Evolutionary conservation across 2,113 vertebrate genomes (phyloP).

Genomic region (Diadophis punctatus): DNA sequence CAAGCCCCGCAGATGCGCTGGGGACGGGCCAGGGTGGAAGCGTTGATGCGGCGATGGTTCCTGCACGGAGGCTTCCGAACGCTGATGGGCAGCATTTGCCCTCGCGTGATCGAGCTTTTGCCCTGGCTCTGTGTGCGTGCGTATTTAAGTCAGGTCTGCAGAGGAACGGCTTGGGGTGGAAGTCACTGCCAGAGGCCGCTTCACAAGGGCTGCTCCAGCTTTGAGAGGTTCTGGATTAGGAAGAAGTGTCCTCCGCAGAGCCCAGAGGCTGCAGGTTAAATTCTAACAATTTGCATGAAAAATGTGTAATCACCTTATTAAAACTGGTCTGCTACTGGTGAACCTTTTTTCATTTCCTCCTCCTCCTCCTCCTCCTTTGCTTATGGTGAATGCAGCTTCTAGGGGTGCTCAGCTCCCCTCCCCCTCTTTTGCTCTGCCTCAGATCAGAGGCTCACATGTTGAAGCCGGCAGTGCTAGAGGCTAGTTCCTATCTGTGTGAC

Average conservation of each 20-base stretch:
- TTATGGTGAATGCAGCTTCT: constrained; percentile 70
- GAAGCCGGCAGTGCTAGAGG: constrained; percentile 84
- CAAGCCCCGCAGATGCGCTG: neutral
- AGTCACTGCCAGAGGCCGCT: neutral
- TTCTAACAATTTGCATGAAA: constrained; percentile 70
- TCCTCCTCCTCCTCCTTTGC: constrained; percentile 22
- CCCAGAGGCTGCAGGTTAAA: constrained; percentile 65
- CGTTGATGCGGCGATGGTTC: neutral
- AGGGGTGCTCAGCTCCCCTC: constrained; percentile 62
- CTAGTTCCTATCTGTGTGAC: constrained; percentile 84
- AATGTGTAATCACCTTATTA: constrained; percentile 76
- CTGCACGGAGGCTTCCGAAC: neutral
- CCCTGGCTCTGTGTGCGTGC: neutral
- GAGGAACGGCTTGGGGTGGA: neutral
- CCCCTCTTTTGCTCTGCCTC: constrained; percentile 54
- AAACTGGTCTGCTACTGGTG: constrained; percentile 65
- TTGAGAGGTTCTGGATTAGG: neutral
- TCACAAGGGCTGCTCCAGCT: neutral
- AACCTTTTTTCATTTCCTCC: constrained; percentile 25
- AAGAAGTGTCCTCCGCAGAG: constrained; percentile 9
- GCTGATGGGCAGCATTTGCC: neutral
- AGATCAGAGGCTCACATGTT: constrained; percentile 80
- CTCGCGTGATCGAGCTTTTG: neutral
- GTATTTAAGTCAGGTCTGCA: neutral
- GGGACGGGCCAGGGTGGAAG: neutral